These are phyloP conservation scores for Gnathonemus echidnorhynchus DNA, from an alignment of 2,113 vertebrate genomes.

Conservation along the genomic window DNA sequence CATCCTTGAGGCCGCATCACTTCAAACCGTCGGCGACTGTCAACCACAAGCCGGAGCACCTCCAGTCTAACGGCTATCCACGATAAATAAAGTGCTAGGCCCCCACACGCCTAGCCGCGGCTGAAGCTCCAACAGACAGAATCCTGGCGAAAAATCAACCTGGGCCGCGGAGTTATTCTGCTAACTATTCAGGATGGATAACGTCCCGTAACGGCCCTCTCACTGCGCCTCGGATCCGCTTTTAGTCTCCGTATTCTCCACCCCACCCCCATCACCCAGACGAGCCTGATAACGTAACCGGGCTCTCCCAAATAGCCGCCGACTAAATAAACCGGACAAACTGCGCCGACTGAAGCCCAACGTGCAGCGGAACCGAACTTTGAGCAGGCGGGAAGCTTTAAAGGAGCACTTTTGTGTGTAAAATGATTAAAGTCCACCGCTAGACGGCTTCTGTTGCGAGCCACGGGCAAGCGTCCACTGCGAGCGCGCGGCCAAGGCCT, in stretches of 20 bases:
- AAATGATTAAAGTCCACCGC: neutral
- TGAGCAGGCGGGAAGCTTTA: neutral
- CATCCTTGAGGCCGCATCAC: neutral
- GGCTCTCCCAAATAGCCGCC: neutral
- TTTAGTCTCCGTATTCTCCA: neutral
- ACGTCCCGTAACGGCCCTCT: neutral
- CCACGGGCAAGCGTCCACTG: neutral
- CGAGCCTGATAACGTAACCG: neutral
- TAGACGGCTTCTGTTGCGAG: neutral
- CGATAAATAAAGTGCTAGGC: neutral
- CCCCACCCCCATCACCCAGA: neutral
- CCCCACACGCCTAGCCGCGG: neutral
- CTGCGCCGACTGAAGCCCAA: neutral
- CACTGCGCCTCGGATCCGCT: neutral
- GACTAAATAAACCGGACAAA: neutral
- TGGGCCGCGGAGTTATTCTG: neutral
- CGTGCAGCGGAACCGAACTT: neutral
- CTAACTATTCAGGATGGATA: neutral
- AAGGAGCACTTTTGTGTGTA: neutral
- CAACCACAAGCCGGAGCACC: neutral
- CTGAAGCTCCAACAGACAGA: neutral
- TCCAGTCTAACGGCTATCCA: neutral
- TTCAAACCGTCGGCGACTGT: neutral
- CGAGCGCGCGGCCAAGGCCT: constrained; percentile 10
- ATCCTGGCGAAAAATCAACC: neutral